Conservation (phyloP, 2,797 vertebrate species). For the Gorsachius magnificus region DNA sequence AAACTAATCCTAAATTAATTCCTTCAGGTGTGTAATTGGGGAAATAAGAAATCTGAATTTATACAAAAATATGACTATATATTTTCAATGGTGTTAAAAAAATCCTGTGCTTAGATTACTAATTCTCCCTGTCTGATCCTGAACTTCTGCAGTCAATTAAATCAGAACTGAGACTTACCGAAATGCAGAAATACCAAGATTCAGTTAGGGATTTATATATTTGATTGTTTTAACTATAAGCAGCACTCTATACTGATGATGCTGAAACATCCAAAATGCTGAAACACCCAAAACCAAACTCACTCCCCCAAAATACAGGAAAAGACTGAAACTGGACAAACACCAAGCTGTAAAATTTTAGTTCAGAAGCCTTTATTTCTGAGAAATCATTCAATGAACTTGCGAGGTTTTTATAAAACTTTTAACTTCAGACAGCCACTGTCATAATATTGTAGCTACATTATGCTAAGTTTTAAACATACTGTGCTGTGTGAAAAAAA, state of each 20-base stretch:
- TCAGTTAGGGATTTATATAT: not conserved
- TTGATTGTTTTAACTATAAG: not conserved
- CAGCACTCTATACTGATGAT: not conserved
- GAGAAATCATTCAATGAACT: conserved; percentile 1
- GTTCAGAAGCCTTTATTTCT: not conserved
- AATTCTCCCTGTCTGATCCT: not conserved
- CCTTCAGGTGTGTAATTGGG: not conserved
- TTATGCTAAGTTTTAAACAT: conserved; percentile 26
- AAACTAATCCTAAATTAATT: not conserved
- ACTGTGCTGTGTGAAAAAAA: conserved; percentile 6
- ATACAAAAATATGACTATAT: not conserved
- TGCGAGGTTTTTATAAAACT: not conserved
- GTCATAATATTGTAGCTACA: conserved; percentile 53
- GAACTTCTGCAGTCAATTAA: not conserved
- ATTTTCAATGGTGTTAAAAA: not conserved
- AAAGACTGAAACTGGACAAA: not conserved
- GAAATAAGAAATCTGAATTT: not conserved
- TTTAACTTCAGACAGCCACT: conserved; percentile 33
- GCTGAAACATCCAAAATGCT: not conserved
- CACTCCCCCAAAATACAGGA: not conserved
- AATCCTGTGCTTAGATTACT: not conserved
- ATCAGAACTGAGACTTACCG: not conserved
- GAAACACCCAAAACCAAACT: not conserved
- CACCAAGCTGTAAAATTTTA: not conserved
- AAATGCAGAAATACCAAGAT: not conserved